Evolutionary conservation across 2,113 vertebrate species (phyloP), one percentile per base, ranked within the genome.

Genomic region (Brachyistius frenatus): DNA sequence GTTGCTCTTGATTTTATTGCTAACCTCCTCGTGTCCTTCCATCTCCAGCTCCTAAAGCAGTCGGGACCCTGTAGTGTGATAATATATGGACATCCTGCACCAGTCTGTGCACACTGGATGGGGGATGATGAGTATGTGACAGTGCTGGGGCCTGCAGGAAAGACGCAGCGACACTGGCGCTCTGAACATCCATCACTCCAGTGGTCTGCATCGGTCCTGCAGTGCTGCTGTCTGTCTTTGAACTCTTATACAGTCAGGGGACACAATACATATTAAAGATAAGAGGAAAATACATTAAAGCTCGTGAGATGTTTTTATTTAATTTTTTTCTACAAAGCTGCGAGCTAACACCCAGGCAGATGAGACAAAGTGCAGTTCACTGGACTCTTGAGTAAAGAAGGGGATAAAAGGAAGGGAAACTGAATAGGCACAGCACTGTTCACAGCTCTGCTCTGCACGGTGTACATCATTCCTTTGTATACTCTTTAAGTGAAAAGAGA

Each of bases 251-350:
- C 23, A 23, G 23, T 23, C 23, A 23, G 23, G 23, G 23, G 23
- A 23, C 23, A 23, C 23, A 23, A 23, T 23, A 23, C 23, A 23
- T 23, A 23, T 23, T 23, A 23, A 23, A 23, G 23, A 23, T 23
- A 23, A 23, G 23, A 23, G 16, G n/a, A 71, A 8, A 73, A 54
- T 35, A 44, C 10, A 14, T 41, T 57, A 9, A 58, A 2, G 9
- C 23, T 35, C 15, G 16, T 9, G 2, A 8, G 5, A 0, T 8
- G 0, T 1, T 32, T 6, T 3, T 7, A n/a, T n/a, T n/a, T n/a
- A 23, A 23, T 23, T 49, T 31, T 65, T 16, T 44, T 30, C 35
- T 3, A 16, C 31, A 32, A 54, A 58, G 31, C 32, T 69, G 14
- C 0, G 64, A 58, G 23, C 41, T 49, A 50, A 54, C 49, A 32